These are phyloP conservation scores for Tachysurus vachellii DNA, from an alignment of 2,113 vertebrate species.

Conservation along the genomic window DNA sequence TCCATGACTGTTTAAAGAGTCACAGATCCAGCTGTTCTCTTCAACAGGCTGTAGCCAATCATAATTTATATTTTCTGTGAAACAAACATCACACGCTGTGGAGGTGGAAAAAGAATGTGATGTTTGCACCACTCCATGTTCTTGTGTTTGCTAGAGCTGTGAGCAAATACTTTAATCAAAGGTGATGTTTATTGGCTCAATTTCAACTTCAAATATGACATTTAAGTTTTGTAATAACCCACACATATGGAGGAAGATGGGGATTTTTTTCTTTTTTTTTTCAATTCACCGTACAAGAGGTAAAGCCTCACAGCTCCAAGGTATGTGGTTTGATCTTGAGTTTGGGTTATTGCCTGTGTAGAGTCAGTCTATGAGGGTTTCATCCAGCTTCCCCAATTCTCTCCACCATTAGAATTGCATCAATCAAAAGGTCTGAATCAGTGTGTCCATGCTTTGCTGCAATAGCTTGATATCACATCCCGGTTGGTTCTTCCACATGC, in stretches of 20 bases:
- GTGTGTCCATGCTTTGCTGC: neutral
- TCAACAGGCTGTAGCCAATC: conserved; percentile 19
- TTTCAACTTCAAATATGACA: neutral
- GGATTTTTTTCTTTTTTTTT: neutral
- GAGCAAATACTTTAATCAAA: neutral
- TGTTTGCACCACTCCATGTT: neutral
- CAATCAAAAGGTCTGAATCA: neutral
- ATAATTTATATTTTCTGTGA: conserved; percentile 7
- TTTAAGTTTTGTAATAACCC: conserved; percentile 7
- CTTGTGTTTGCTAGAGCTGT: conserved; percentile 1
- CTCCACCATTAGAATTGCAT: neutral
- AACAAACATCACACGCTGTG: neutral
- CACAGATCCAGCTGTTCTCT: conserved; percentile 20
- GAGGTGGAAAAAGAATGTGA: neutral
- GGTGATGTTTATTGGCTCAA: neutral
- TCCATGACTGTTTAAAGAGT: neutral
- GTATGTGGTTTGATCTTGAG: neutral
- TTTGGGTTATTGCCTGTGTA: neutral
- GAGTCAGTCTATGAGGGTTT: neutral
- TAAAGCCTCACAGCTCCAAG: neutral
- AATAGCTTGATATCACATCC: neutral
- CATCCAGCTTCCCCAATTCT: neutral
- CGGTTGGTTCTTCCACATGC: neutral
- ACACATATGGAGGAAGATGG: neutral
- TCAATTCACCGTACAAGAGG: neutral